Base-by-base conservation (phyloP, 2,888 invertebrate species). In the Caenorhabditis zanzibari region DNA sequence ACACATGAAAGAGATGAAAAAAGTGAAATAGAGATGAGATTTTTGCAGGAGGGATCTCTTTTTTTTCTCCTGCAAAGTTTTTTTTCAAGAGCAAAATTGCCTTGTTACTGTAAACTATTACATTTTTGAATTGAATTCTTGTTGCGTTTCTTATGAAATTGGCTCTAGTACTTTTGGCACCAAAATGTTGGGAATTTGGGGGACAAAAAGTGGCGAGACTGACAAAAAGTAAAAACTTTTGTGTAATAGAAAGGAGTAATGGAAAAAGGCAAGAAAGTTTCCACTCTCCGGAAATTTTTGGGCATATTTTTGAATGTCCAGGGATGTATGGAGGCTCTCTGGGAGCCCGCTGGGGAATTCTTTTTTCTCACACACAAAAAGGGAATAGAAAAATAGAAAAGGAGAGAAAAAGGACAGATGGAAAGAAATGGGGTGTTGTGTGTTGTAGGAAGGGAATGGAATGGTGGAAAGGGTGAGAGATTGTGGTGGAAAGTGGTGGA, bases 401-500 rank as follows among this genome's bases (percentile, higher is more conserved):
- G 74, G 54, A 49, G 68, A 66, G 76, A 71, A 71, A 71, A 79
- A 71, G 71, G 79, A 79, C 80, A 74, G 80, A 74, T 80, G 73
- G 73, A 74, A 73, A 56, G 76, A 80, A 73, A 72, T 72, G 59
- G 79, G 72, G 72, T 66, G 73, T 68, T 61, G 69, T 61, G 69
- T 69, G 38, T 38, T 28, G 35, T 59, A 19, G 76, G 59, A 61
- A 14, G 6, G 69, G 77, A 77, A 61, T 41, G 64, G 38, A 47
- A 72, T 32, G 14, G 44, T 38, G 49, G 41, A 22, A 52, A 59
- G 38, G 41, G 64, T 32, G 63, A 54, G 61, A 64, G 54, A 64
- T 63, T 63, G 63, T 63, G 47, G 71, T 35, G 71, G 24, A 63
- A 54, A 64, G 64, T 54, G 56, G 54, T 49, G 63, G 64, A 54